phyloP scores from a whole-genome alignment of 2,888 invertebrate genomes.

The Dermolepida albohirtum region DNA sequence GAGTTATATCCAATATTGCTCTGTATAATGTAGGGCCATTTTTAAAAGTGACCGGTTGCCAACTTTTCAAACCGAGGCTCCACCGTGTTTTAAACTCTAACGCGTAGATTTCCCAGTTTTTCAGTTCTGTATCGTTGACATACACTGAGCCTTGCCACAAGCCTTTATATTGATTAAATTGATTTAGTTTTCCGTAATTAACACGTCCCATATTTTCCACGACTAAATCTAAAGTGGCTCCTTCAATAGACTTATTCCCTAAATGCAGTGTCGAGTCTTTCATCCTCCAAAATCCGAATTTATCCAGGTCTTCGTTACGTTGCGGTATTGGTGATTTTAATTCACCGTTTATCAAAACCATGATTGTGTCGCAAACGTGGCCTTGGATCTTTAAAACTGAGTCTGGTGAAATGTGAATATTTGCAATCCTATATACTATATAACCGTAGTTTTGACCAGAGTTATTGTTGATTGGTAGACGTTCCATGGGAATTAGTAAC shows the following conservation, averaged over 20 bases:
- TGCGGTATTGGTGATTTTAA: slow-evolving; percentile 58
- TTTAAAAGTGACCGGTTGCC: slow-evolving; percentile 48
- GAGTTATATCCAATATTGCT: slow-evolving; percentile 62
- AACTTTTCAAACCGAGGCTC: slow-evolving; percentile 56
- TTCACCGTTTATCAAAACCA: slow-evolving; percentile 65
- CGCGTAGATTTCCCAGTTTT: slow-evolving; percentile 66
- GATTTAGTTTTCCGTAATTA: slow-evolving; percentile 65
- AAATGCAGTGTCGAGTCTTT: slow-evolving; percentile 57
- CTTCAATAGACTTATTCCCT: slow-evolving; percentile 48
- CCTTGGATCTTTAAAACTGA: slow-evolving; percentile 60
- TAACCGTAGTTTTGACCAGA: slow-evolving; percentile 71
- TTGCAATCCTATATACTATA: slow-evolving; percentile 66
- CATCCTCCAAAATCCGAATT: slow-evolving; percentile 63
- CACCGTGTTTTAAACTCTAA: slow-evolving; percentile 67
- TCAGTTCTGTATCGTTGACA: slow-evolving; percentile 62
- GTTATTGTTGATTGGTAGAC: slow-evolving; percentile 60
- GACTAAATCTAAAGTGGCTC: slow-evolving; percentile 63
- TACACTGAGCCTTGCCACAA: slow-evolving; percentile 64
- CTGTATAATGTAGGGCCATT: slow-evolving; percentile 70
- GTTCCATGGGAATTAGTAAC: slow-evolving; percentile 56
- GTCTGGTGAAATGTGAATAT: slow-evolving; percentile 53
- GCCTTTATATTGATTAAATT: slow-evolving; percentile 64
- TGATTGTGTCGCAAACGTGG: slow-evolving; percentile 66
- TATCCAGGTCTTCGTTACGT: slow-evolving; percentile 54
- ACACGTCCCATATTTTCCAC: slow-evolving; percentile 86